Conservation (phyloP, 2,888 invertebrate genomes). For the Nomada fucata region DNA sequence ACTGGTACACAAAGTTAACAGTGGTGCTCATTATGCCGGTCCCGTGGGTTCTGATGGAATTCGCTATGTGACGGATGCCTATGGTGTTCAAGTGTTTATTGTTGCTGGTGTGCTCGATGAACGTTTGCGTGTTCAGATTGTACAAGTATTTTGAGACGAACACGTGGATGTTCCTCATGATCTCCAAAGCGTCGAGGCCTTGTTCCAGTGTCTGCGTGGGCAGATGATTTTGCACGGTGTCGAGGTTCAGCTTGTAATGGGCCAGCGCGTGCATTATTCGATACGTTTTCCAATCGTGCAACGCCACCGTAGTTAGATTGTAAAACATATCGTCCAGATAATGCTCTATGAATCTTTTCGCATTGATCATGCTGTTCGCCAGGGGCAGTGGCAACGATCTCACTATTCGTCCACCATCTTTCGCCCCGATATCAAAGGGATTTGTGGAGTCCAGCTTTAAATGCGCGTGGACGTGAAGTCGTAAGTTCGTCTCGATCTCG, state of each 20-base stretch:
- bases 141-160: slow-evolving; percentile 97
- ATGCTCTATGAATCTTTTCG: slow-evolving; percentile 89
- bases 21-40: slow-evolving; percentile 98
- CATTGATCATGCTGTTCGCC: slow-evolving; percentile 72
- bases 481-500: slow-evolving; percentile 95
- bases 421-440: slow-evolving; percentile 88
- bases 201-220: slow-evolving; percentile 99
- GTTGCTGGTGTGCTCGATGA: slow-evolving; percentile 95
- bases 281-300: slow-evolving; percentile 99
- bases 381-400: slow-evolving; percentile 73
- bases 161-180: slow-evolving; percentile 97
- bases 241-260: slow-evolving; percentile 91
- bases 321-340: slow-evolving; percentile 98
- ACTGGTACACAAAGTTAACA: slow-evolving; percentile 97
- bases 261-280: slow-evolving; percentile 98
- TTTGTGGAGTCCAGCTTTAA: slow-evolving; percentile 90
- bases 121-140: slow-evolving; percentile 98
- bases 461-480: slow-evolving; percentile 96
- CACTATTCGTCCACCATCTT: slow-evolving; percentile 87
- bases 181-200: slow-evolving; percentile 97
- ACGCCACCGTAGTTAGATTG: slow-evolving; percentile 97
- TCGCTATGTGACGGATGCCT: slow-evolving; percentile 97
- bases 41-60: slow-evolving; percentile 98
- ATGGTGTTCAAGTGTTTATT: slow-evolving; percentile 98
- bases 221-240: slow-evolving; percentile 95